Conservation (phyloP, 2,797 vertebrate species). For the Yasuhikotakia modesta region DNA sequence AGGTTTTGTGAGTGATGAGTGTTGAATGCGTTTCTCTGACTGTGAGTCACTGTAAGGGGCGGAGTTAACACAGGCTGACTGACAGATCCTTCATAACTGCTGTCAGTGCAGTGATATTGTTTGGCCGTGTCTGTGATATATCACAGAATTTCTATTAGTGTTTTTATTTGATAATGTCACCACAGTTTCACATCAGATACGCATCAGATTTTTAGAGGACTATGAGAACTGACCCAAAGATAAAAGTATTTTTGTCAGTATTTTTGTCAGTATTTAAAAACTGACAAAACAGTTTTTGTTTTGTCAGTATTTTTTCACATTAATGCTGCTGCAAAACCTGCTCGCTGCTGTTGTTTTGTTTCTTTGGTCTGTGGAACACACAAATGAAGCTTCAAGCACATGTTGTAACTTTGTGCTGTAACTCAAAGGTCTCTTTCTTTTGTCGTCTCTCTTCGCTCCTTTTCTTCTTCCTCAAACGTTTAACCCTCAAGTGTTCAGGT, state of each 20-base stretch:
- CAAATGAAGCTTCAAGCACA: background rate
- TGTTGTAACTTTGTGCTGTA: background rate
- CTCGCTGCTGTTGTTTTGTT: too few relatives aligned
- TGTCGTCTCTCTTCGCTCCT: background rate
- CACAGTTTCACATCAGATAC: too few relatives aligned
- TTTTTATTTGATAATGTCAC: background rate
- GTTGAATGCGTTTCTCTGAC: slow-evolving; percentile 11
- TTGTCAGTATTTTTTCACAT: too few relatives aligned
- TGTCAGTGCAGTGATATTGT: background rate
- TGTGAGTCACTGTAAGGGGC: background rate
- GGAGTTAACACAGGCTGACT: background rate
- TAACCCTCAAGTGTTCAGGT: background rate
- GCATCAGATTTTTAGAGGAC: background rate
- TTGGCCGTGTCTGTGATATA: background rate
- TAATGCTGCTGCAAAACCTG: too few relatives aligned
- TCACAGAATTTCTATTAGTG: background rate
- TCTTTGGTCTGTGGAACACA: background rate
- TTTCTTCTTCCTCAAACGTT: background rate
- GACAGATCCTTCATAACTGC: background rate
- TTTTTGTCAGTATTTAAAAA: too few relatives aligned
- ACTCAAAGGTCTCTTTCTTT: background rate
- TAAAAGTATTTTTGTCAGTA: too few relatives aligned
- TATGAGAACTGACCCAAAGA: background rate
- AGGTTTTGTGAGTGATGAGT: background rate
- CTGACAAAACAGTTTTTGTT: too few relatives aligned